These are phyloP conservation scores for Pungitius pungitius DNA, from an alignment of 2,113 vertebrate genomes.

Conservation along the genomic window DNA sequence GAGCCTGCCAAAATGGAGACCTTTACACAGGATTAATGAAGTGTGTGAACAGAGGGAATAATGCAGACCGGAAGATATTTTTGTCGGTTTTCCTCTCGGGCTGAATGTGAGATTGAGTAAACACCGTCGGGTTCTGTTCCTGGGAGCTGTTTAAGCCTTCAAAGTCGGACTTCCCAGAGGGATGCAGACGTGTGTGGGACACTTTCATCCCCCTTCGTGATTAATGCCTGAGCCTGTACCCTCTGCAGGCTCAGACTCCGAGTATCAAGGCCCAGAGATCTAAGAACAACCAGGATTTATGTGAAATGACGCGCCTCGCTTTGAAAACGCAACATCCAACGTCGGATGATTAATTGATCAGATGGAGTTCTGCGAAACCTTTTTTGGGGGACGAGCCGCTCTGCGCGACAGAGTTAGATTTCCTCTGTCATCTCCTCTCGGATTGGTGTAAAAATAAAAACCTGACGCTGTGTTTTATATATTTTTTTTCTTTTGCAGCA, in stretches of 20 bases:
- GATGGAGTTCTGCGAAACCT: conserved; percentile 37
- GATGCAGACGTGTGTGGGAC: conserved; percentile 51
- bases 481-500: background rate
- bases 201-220: conserved; percentile 67
- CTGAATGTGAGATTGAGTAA: conserved; percentile 54
- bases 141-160: conserved; percentile 54
- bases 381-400: background rate
- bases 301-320: conserved; percentile 28
- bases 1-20: conserved; percentile 1
- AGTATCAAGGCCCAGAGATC: conserved; percentile 35
- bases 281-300: conserved; percentile 26
- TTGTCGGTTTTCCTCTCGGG: conserved; percentile 28
- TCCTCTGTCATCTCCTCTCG: conserved; percentile 45
- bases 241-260: conserved; percentile 34
- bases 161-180: conserved; percentile 49
- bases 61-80: conserved; percentile 14
- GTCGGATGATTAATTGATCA: conserved; percentile 65
- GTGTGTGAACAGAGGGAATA: conserved; percentile 2
- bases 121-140: conserved; percentile 56
- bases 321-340: conserved; percentile 43
- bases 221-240: conserved; percentile 36
- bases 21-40: conserved; percentile 30
- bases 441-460: conserved; percentile 36
- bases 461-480: background rate
- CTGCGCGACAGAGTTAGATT: background rate